Percentiles rank a stretch among this genome's conserved stretches.
These are phyloP conservation scores for Hipparchia sbordonii DNA, from an alignment of 2,888 invertebrate genomes.

Conservation along the genomic window DNA sequence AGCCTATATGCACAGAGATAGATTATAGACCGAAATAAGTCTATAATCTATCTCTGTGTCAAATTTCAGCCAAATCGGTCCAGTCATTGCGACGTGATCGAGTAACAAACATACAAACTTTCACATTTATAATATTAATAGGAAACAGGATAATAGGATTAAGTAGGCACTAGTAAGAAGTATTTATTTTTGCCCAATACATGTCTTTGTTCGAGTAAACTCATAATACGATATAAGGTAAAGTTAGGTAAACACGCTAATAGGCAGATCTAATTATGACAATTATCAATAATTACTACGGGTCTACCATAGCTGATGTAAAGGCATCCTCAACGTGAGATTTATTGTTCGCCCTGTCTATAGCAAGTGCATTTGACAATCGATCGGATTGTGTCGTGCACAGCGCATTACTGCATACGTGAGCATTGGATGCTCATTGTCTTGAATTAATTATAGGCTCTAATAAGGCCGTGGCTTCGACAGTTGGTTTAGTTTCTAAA, in stretches of 20 bases:
- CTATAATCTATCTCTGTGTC: no score
- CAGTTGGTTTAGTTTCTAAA: slow-evolving; percentile 35
- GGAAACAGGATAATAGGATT: no score
- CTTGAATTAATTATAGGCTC: slow-evolving; percentile 41
- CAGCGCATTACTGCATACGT: slow-evolving; percentile 28
- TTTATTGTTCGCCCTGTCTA: slow-evolving; percentile 31
- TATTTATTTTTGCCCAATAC: no score
- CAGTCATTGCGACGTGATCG: no score
- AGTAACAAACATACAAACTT: no score
- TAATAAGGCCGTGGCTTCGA: slow-evolving; percentile 38
- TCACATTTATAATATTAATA: no score
- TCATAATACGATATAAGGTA: no score
- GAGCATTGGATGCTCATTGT: slow-evolving; percentile 40
- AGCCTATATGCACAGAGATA: no score
- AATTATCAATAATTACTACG: slow-evolving; percentile 1
- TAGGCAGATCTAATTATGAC: not conserved
- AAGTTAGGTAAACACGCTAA: not conserved
- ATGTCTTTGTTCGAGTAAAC: no score
- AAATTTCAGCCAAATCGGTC: no score
- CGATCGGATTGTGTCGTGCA: slow-evolving; percentile 15
- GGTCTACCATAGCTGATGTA: slow-evolving; percentile 7
- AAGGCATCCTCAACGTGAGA: slow-evolving; percentile 1
- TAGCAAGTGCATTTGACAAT: slow-evolving; percentile 31
- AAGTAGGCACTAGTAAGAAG: no score
- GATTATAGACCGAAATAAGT: no score